Base-by-base conservation (phyloP, 1,140 invertebrate genomes). In the Drosophila funebris region DNA sequence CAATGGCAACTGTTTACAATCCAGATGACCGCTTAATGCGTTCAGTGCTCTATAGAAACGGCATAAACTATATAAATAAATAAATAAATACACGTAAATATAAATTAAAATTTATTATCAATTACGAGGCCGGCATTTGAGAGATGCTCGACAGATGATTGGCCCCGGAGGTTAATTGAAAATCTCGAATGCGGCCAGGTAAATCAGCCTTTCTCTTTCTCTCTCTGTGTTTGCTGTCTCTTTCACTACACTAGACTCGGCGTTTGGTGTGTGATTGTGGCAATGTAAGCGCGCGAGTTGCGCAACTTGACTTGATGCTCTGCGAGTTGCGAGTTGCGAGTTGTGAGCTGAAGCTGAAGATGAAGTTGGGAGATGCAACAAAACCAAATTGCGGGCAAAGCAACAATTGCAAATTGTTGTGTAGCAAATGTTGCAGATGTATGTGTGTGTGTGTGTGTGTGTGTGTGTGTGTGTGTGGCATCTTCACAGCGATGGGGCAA, bases 381-480 rank as follows among this genome's bases (percentile, higher is more conserved):
- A 31, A 52, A 63, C 54, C 46, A 63, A 84, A 84, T 85, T 84
- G 81, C 73, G 77, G 73, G 69, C 69, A 78, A 64, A 73, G 58
- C 82, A 85, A 81, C 82, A 85, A 87, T 85, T 71, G 83, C 82
- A 85, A 81, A 85, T 85, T 85, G 81, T 87, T 82, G 73, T 71
- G 62, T 81, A 84, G 62, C 79, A 84, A 75, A 81, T 78, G 43
- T 78, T 54, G 54, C 58, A n/a, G 46, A 44, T 70, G 31, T 16
- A 31, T 20, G 27, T 50, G 36, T 50, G 14, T 53, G 36, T 58
- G 22, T 27, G 16, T 56, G 13, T 14, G 16, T 60, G 11, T 29
- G 20, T 67, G n/a, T 29, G 13, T 63, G 36, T 54, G 9, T 31
- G 29, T 69, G n/a, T 39, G 14, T 43, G 44, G n/a, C 54, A 58